phyloP scores from a whole-genome alignment of 2,113 vertebrate genomes.

The Charadrius vociferus region DNA sequence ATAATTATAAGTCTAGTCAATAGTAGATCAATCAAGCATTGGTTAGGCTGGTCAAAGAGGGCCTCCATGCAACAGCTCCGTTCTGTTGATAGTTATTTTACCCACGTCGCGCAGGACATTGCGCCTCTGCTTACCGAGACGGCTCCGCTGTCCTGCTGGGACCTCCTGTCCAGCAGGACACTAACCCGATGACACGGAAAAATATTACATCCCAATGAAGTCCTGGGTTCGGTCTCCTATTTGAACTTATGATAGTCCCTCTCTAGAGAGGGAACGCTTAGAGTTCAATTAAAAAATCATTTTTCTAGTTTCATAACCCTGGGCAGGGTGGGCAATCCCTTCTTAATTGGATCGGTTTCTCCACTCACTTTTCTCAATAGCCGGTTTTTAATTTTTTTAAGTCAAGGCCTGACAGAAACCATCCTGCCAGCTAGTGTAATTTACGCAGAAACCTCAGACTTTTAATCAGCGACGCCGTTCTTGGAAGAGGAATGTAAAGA shows the following conservation, averaged over 20 bases:
- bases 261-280: neutral
- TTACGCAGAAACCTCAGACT: neutral
- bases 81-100: neutral
- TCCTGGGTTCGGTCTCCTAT: neutral
- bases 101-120: neutral
- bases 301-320: neutral
- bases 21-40: neutral
- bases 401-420: neutral
- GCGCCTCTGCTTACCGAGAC: neutral
- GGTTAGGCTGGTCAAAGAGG: neutral
- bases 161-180: neutral
- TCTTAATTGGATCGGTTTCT: neutral
- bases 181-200: fast-evolving
- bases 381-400: neutral
- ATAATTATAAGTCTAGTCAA: neutral
- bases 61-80: neutral
- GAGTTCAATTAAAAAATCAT: slow-evolving; percentile 10
- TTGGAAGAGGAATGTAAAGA: neutral
- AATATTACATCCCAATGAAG: neutral
- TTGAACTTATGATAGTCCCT: neutral
- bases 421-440: neutral
- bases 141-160: neutral
- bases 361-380: neutral
- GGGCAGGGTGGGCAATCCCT: neutral
- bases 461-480: neutral